Evolutionary conservation across 2,113 vertebrate genomes (phyloP).

Genomic region (Copsychus sechellarum): DNA sequence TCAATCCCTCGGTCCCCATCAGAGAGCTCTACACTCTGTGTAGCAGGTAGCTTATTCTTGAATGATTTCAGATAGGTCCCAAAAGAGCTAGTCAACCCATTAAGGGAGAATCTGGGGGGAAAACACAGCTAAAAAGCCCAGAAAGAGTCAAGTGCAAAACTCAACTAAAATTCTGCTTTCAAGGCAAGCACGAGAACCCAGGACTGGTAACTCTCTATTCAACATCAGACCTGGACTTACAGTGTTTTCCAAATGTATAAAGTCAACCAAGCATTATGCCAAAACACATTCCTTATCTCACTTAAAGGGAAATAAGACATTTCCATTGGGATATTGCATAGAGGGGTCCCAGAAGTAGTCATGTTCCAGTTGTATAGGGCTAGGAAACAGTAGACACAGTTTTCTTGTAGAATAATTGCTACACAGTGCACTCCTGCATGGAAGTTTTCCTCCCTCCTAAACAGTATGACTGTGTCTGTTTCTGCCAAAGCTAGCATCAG

Average conservation of each 20-base stretch:
- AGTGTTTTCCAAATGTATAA: not conserved
- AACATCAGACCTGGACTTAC: not conserved
- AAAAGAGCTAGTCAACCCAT: not conserved
- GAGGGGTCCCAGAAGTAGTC: not conserved
- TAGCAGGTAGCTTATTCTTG: not conserved
- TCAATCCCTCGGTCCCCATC: rapidly evolving
- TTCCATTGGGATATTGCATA: not conserved
- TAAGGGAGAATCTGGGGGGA: not conserved
- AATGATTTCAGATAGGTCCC: not conserved
- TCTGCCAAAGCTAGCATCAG: not conserved
- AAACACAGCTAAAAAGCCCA: not conserved
- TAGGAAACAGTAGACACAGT: not conserved
- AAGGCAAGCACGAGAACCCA: not conserved
- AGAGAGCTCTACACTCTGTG: not conserved
- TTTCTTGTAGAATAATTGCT: not conserved
- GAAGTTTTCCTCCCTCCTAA: not conserved
- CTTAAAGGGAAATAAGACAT: not conserved
- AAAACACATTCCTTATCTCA: not conserved
- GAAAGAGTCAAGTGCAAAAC: not conserved
- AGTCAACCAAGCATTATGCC: not conserved
- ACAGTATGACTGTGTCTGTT: not conserved
- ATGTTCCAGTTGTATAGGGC: rapidly evolving
- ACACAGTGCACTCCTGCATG: rapidly evolving
- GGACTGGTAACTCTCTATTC: rapidly evolving
- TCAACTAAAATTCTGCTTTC: not conserved